Evolutionary conservation across 2,113 vertebrate species (phyloP).

Genomic region (Microtus montanus): DNA sequence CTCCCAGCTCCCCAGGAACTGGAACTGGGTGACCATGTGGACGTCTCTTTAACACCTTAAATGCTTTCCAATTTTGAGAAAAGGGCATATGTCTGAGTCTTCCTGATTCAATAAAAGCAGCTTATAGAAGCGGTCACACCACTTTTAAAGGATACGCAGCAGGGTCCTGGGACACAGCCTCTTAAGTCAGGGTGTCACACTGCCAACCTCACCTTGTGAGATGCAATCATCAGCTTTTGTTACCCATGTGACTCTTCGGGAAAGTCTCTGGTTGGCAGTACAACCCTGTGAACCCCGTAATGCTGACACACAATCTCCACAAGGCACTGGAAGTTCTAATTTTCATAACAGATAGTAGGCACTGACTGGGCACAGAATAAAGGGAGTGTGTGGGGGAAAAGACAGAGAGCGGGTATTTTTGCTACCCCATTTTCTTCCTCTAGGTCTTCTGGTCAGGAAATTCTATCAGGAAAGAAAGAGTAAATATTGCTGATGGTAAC

Average conservation of each 20-base stretch:
- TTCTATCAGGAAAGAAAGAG: not conserved
- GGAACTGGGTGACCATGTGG: not conserved
- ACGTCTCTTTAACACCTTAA: not conserved
- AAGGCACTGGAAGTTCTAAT: not conserved
- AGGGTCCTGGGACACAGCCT: not conserved
- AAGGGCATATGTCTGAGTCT: too few species aligned
- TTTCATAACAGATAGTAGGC: too few species aligned
- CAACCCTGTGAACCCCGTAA: not conserved
- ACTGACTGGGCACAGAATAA: not conserved
- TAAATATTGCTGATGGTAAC: not conserved
- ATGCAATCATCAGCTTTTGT: rapidly evolving
- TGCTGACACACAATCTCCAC: rapidly evolving
- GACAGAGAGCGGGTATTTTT: too few species aligned
- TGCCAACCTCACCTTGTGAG: rapidly evolving
- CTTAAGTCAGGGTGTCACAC: not conserved
- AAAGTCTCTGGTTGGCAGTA: not conserved
- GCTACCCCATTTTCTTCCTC: not conserved
- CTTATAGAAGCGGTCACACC: not conserved
- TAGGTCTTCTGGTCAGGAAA: not conserved
- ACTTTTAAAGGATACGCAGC: rapidly evolving
- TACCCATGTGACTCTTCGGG: not conserved
- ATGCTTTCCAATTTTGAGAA: not conserved
- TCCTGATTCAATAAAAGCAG: not conserved
- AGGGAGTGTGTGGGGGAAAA: not conserved
- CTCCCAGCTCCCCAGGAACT: not conserved